Percentiles rank a stretch among this genome's conserved stretches.
phyloP scores from a whole-genome alignment of 2,113 vertebrate species.

The Zosterops borbonicus region DNA sequence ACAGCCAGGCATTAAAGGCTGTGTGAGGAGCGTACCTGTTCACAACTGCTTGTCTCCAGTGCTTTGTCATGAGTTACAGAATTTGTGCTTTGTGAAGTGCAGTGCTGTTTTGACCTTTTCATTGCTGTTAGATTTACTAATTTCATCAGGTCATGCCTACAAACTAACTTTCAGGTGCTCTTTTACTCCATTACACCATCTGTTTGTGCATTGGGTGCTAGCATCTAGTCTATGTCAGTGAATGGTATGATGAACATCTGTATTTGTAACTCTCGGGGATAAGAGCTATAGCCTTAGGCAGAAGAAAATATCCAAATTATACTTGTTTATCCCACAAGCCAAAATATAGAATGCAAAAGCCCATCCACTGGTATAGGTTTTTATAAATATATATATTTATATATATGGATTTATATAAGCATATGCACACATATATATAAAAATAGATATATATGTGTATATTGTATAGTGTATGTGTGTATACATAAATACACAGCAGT shows the following conservation, averaged over 20 bases:
- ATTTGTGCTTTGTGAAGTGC: neutral
- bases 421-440: neutral
- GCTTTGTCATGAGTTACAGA: neutral
- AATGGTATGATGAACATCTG: neutral
- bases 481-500: neutral
- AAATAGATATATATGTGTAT: neutral
- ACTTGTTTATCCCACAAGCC: neutral
- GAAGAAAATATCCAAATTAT: neutral
- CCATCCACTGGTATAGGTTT: constrained; percentile 18
- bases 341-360: constrained; percentile 31
- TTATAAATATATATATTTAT: neutral
- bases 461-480: neutral
- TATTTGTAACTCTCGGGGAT: constrained; percentile 19
- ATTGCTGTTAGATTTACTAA: neutral
- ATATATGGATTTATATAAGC: constrained; percentile 15
- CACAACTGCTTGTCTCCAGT: neutral
- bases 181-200: neutral
- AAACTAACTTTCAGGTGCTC: constrained; percentile 42
- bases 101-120: neutral
- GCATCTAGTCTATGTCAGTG: neutral
- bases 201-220: constrained; percentile 36
- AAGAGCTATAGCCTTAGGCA: neutral
- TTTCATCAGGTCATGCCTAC: neutral
- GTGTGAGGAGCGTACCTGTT: neutral
- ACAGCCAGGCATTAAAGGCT: neutral